Evolutionary conservation across 2,888 invertebrate genomes (phyloP), one percentile per base, ranked within the genome.

Genomic region (Dryadula phaetusa): DNA sequence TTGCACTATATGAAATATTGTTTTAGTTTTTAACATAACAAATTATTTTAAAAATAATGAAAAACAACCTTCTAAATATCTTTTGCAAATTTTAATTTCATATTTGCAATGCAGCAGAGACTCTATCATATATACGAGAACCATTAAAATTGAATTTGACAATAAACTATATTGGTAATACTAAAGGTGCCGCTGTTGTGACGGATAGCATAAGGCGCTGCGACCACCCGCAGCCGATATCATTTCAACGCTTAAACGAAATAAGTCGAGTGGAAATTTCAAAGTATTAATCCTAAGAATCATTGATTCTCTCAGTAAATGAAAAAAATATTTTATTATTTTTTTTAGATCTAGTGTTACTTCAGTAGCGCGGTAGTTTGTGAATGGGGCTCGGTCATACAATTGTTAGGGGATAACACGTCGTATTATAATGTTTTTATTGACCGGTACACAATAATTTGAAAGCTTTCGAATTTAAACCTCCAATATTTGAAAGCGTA

Each of bases 161-260:
- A 42, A 37, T 12, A 16, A 18, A 16, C 32, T 52, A 32, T 3
- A 32, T 52, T 12, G 10, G 4, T 16, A n/a, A 5, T 10, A 52
- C 28, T 56, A 70, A 72, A 70, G 58, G 40, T 54, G 65, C 72
- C 68, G 70, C 73, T 46, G 87, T 88, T 87, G 82, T 87, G 85
- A 85, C 81, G 79, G 79, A 75, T 73, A 47, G 65, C 60, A 47
- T 62, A 71, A 74, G 70, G 40, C 65, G 68, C 66, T 42, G 62
- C 81, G 90, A 86, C 89, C 92, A 90, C 90, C 91, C 91, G 88
- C 85, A 80, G 87, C 67, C 78, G 78, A 73, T 79, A 79, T 74
- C 77, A 72, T 72, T 76, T 71, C 75, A 64, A 69, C 78, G 79
- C 81, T 85, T 83, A 79, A 82, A 74, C 60, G 73, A 65, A 76